Conservation (phyloP, 2,888 invertebrate species). For the Scaptomyza tumidula region DNA sequence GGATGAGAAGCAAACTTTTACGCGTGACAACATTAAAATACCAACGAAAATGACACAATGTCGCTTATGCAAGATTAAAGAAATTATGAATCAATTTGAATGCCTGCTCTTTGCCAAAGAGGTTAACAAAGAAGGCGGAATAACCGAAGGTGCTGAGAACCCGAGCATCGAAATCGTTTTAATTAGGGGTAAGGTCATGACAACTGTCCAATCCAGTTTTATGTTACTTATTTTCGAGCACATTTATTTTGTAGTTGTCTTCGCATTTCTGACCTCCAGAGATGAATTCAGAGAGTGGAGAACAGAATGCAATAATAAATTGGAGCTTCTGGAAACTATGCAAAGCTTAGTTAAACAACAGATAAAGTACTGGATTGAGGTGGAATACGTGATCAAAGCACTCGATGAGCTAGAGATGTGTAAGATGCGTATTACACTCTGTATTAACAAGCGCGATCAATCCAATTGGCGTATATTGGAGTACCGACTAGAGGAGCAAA, state of each 20-base stretch:
- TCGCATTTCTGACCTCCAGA: constrained; percentile 83
- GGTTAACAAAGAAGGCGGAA: constrained; percentile 83
- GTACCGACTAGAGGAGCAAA: constrained; percentile 67
- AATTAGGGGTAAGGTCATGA: constrained; percentile 85
- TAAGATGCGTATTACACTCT: constrained; percentile 85
- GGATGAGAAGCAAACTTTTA: constrained; percentile 38
- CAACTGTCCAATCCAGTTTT: neutral
- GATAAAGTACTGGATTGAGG: constrained; percentile 84
- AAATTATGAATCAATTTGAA: constrained; percentile 85
- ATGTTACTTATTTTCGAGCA: neutral
- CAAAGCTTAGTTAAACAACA: constrained; percentile 87
- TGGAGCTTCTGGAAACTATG: constrained; percentile 86
- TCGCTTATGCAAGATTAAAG: constrained; percentile 85
- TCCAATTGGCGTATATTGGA: constrained; percentile 69
- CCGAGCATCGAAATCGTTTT: constrained; percentile 87
- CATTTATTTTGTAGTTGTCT: constrained; percentile 77
- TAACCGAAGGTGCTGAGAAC: constrained; percentile 87
- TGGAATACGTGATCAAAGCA: constrained; percentile 85
- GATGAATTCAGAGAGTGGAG: constrained; percentile 42
- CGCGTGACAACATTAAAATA: no score
- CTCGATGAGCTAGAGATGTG: constrained; percentile 91
- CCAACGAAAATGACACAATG: constrained; percentile 59
- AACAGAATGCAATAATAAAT: constrained; percentile 53
- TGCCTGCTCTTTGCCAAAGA: constrained; percentile 86
- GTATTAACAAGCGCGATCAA: constrained; percentile 68